Base-by-base conservation (phyloP, 2,888 invertebrate genomes). In the Limnephilus lunatus region DNA sequence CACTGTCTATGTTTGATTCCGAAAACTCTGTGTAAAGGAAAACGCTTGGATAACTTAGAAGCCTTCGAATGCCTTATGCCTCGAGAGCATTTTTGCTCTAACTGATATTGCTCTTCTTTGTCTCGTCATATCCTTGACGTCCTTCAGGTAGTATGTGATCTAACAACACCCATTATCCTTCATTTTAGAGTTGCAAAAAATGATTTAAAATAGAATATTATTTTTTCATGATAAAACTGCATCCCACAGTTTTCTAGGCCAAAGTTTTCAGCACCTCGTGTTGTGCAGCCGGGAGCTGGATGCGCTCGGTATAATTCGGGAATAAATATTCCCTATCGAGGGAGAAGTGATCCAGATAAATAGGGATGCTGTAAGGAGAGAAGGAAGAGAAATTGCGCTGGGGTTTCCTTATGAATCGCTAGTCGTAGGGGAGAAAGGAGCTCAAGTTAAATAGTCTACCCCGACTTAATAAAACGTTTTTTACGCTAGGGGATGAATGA, bases 301-400 rank as follows among this genome's bases (percentile, higher is more conserved):
- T 83, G 48, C 39, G 90, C 90, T 90, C 68, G 82, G 90, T 85
- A 90, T 90, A 90, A 90, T 90, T 90, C 39, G 44, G 30, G 53
- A 90, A 90, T 90, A 90, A 90, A 90, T 85, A 90, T 85, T 53
- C 85, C 85, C 82, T 90, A 90, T 82, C 82, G 83, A 85, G 90
- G 83, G 90, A 48, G 80, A 53, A 85, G 80, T 83, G 90, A 90
- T 68, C 90, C 68, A 83, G 90, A 90, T 90, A 85, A 86, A 90
- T 90, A 90, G 90, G 85, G 80, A 7, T 68, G 83, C 83, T 35
- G 83, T 32, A 83, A 32, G 68, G 25, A 32, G 35, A 39, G 35
- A 32, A 35, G 32, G 5, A 83, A 83, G 83, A 83, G 83, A 83
- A 83, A 83, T 32, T 32, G 35, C 83, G 15, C 39, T 35, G 31